phyloP scores from a whole-genome alignment of 2,888 invertebrate genomes.

The Erebia ligea region DNA sequence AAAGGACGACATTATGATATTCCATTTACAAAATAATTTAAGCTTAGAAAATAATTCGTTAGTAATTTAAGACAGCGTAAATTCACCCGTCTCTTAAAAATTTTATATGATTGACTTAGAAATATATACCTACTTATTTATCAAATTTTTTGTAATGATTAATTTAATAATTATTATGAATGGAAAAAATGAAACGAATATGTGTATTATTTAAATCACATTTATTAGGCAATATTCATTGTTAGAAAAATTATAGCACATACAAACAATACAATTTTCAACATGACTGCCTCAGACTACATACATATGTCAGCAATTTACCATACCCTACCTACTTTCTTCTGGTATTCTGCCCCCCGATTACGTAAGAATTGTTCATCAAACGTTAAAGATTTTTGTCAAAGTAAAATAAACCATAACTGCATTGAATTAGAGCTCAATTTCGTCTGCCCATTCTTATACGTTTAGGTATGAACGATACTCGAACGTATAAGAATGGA shows the following conservation, averaged over 20 bases:
- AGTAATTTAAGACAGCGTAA: slow-evolving; percentile 75
- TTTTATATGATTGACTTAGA: slow-evolving; percentile 83
- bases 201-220: slow-evolving; percentile 59
- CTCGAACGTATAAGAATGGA: too few species aligned
- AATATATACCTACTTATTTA: slow-evolving; percentile 84
- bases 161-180: slow-evolving; percentile 69
- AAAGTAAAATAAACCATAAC: too few species aligned
- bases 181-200: slow-evolving; percentile 65
- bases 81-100: slow-evolving; percentile 82
- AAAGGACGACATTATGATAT: slow-evolving; percentile 62
- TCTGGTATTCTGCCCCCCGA: too few species aligned
- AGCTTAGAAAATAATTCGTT: slow-evolving; percentile 70
- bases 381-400: too few species aligned
- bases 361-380: too few species aligned
- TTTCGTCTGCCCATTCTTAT: too few species aligned
- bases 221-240: slow-evolving; percentile 54
- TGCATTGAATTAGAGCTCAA: too few species aligned
- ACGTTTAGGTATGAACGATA: too few species aligned
- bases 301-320: neutral
- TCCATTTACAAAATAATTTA: slow-evolving; percentile 81
- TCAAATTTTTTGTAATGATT: slow-evolving; percentile 77
- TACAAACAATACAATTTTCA: slow-evolving; percentile 7
- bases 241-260: slow-evolving; percentile 19
- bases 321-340: neutral
- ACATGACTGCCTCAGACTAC: neutral